Evolutionary conservation across 2,113 vertebrate genomes (phyloP).

Genomic region (Ahaetulla prasina): DNA sequence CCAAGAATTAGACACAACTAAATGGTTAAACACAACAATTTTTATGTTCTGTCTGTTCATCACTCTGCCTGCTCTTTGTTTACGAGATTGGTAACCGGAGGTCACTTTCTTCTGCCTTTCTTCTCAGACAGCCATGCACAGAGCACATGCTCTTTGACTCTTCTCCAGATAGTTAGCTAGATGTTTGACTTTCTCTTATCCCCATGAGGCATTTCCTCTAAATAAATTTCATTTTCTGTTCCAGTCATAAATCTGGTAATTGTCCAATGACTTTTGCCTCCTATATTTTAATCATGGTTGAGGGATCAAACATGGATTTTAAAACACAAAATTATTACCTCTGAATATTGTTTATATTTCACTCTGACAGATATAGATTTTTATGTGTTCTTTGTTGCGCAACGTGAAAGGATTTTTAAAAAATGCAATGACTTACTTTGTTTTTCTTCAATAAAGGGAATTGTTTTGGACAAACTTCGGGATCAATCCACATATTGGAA

Average conservation of each 20-base stretch:
- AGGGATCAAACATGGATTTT: background rate
- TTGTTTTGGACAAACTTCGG: conserved; percentile 91
- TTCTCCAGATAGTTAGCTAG: background rate
- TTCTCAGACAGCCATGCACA: background rate
- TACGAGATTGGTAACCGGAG: background rate
- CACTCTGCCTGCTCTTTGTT: background rate
- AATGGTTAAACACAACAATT: background rate
- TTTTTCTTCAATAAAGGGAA: conserved; percentile 77
- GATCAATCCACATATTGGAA: conserved; percentile 74
- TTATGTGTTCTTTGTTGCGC: conserved; percentile 30
- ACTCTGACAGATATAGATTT: background rate
- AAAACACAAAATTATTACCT: background rate
- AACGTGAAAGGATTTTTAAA: conserved; percentile 34
- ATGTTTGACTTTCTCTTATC: background rate
- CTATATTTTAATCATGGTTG: background rate
- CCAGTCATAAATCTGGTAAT: background rate
- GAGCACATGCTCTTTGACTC: background rate
- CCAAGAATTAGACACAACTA: background rate
- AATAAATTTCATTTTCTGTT: background rate
- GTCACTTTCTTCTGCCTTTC: background rate
- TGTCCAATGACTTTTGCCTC: background rate
- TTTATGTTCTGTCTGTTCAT: background rate
- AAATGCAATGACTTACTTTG: conserved; percentile 37
- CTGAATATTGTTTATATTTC: background rate
- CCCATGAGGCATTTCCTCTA: background rate